Conservation (phyloP, 30 jellyfish, hydroid and myxozoan genomes). For the Turritopsis dohrnii region DNA sequence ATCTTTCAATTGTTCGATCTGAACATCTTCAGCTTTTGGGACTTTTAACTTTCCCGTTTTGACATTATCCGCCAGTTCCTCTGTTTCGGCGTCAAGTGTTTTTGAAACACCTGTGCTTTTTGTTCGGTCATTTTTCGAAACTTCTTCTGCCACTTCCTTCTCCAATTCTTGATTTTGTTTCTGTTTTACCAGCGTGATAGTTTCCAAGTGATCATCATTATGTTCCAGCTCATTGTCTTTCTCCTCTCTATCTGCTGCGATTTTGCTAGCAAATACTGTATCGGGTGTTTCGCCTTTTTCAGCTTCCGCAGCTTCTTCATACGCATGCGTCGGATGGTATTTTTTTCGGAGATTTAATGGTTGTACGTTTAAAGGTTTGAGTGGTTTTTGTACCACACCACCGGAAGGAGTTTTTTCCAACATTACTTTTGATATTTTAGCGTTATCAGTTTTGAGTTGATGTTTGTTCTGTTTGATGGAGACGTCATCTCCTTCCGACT, state of each 20-base stretch:
- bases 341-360: background rate
- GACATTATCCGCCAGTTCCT: constrained; percentile 11
- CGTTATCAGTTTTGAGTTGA: background rate
- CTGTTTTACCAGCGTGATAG: background rate
- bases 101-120: constrained; percentile 24
- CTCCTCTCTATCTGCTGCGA: constrained; percentile 36
- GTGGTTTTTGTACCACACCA: background rate
- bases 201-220: constrained; percentile 16
- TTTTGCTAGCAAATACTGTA: constrained; percentile 29
- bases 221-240: constrained; percentile 35
- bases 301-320: constrained; percentile 31
- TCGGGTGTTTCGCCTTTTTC: constrained; percentile 36
- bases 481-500: constrained; percentile 25
- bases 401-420: background rate
- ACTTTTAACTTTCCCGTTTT: constrained; percentile 20
- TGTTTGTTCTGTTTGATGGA: constrained; percentile 4
- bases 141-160: constrained; percentile 25
- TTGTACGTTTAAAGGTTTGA: background rate
- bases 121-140: background rate
- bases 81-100: constrained; percentile 24
- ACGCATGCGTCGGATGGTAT: constrained; percentile 28
- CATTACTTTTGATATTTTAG: background rate
- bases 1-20: constrained; percentile 74
- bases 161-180: constrained; percentile 4
- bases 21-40: constrained; percentile 60